These are phyloP conservation scores for Suncus etruscus DNA, from an alignment of 2,113 vertebrate species.

Conservation along the genomic window DNA sequence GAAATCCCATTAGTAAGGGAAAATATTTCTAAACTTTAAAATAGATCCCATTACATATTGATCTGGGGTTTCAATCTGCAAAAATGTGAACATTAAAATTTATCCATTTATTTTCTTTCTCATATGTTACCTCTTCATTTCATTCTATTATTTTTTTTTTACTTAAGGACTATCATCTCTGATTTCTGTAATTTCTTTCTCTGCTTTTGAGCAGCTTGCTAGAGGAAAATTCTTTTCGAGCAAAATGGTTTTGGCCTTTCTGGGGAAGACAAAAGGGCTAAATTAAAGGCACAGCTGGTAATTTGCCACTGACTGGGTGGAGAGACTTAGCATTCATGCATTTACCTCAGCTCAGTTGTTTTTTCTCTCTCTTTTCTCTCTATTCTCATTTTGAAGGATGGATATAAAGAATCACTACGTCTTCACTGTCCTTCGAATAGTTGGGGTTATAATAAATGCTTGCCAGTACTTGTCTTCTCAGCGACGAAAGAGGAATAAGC, in stretches of 20 bases:
- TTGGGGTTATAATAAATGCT: constrained; percentile 34
- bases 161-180: constrained; percentile 60
- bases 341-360: constrained; percentile 72
- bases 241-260: constrained; percentile 73
- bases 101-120: constrained; percentile 43
- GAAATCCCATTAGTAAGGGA: constrained; percentile 38
- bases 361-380: constrained; percentile 18
- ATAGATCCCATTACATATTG: constrained; percentile 1
- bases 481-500: constrained; percentile 53
- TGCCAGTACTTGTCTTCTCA: constrained; percentile 33
- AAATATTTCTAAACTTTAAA: constrained; percentile 57
- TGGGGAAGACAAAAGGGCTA: constrained; percentile 74
- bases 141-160: constrained; percentile 68
- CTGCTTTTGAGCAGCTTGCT: constrained; percentile 73
- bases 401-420: constrained; percentile 65
- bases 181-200: constrained; percentile 64
- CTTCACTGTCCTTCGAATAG: constrained; percentile 59
- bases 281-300: constrained; percentile 78
- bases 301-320: constrained; percentile 62
- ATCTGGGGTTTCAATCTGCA: constrained; percentile 45
- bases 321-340: constrained; percentile 74
- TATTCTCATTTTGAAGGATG: constrained; percentile 57
- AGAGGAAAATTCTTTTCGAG: constrained; percentile 34
- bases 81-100: constrained; percentile 9
- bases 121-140: constrained; percentile 38